Conservation (phyloP, 2,888 invertebrate species). For the Ptycholaimellus sp. region DNA sequence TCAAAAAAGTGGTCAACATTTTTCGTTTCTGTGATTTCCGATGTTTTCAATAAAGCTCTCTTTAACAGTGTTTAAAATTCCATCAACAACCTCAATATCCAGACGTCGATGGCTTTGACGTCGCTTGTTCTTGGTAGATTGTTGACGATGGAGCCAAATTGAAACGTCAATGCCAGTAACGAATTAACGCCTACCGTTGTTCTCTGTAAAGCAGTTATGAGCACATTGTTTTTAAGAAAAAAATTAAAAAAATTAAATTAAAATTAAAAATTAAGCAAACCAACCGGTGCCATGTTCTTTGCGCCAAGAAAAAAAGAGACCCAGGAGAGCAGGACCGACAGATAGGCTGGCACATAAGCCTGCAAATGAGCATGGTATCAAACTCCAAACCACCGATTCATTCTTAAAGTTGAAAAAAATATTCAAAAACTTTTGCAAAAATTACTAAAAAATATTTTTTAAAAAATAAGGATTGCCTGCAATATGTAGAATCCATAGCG, state of each 20-base stretch:
- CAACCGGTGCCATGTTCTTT: conserved; percentile 20
- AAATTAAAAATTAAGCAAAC: too few relatives aligned
- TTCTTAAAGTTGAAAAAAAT: background rate
- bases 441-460: conserved; percentile 1
- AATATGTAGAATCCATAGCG: conserved; percentile 24
- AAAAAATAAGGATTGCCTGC: conserved; percentile 9
- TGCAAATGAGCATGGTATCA: conserved; percentile 6
- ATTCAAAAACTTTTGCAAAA: background rate
- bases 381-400: background rate
- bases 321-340: conserved; percentile 23
- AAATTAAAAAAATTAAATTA: too few relatives aligned
- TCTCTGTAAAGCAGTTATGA: too few relatives aligned
- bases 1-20: too few relatives aligned
- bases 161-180: conserved; percentile 17
- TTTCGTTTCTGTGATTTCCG: too few relatives aligned
- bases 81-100: too few relatives aligned
- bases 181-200: conserved; percentile 26
- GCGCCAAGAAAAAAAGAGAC: conserved; percentile 23
- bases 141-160: conserved; percentile 23
- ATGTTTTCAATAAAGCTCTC: too few relatives aligned
- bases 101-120: conserved; percentile 24
- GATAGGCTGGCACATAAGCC: conserved; percentile 22
- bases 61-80: too few relatives aligned
- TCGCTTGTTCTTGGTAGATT: conserved; percentile 24
- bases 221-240: too few relatives aligned